Conservation (phyloP, 2,113 vertebrate genomes). For the Phocoena sinus region DNA sequence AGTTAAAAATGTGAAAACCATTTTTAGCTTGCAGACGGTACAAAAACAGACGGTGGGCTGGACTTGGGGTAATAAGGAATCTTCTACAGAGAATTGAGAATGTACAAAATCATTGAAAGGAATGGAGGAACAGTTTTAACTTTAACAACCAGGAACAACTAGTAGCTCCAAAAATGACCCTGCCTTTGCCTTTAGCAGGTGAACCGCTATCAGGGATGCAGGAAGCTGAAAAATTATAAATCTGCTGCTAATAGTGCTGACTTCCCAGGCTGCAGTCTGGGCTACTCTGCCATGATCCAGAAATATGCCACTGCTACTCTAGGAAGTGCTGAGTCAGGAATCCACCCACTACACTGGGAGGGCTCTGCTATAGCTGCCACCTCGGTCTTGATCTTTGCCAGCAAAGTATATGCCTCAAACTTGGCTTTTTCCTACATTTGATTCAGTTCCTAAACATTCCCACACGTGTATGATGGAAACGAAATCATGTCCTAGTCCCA, state of each 20-base stretch:
- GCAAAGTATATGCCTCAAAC: conserved; percentile 4
- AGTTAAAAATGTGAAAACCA: background rate
- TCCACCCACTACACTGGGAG: background rate
- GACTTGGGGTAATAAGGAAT: background rate
- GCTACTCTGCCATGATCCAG: conserved; percentile 19
- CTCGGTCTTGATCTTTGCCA: conserved; percentile 33
- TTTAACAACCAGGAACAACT: background rate
- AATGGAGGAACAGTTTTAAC: background rate
- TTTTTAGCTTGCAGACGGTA: background rate
- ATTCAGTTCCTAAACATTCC: conserved; percentile 30
- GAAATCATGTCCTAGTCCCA: background rate
- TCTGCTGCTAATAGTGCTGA: conserved; percentile 42
- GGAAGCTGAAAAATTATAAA: conserved; percentile 20
- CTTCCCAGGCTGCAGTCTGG: background rate
- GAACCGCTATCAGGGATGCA: background rate
- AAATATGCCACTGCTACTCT: conserved; percentile 23
- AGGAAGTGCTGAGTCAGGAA: conserved; percentile 60
- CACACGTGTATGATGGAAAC: background rate
- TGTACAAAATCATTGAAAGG: background rate
- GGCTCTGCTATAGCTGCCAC: background rate
- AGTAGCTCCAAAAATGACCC: background rate
- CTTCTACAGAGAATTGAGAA: background rate
- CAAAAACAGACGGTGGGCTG: background rate
- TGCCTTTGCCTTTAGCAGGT: background rate
- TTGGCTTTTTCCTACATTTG: background rate